Evolutionary conservation across 2,797 vertebrate genomes (phyloP), one percentile per base, ranked within the genome.

Genomic region (Eleutherodactylus coqui): DNA sequence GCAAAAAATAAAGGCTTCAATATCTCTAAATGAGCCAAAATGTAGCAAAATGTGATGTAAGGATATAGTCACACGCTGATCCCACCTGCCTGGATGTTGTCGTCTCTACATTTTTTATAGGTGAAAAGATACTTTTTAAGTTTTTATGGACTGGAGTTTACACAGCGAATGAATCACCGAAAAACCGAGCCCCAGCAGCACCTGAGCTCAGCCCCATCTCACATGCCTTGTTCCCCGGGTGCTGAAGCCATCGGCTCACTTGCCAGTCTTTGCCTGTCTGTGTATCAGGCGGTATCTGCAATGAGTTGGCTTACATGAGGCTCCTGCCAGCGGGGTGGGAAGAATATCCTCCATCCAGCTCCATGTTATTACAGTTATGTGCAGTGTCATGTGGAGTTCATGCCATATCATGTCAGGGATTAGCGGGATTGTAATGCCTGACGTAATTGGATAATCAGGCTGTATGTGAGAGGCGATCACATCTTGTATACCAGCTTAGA

Each of bases 381-480:
- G 2, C 32, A 29, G 32, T 32, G 70, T 47, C 36, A 64, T 38
- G 29, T 45, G 11, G 11, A n/a, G 29, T 27, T 84, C 73, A 36
- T 49, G 38, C 72, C 38, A 29, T 55, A 34, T 64, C 64, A 79
- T 51, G 75, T 69, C 75, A 47, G 51, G 67, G 76, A 85, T 79
- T 85, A 85, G 84, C 19, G 8, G 47, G 38, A 47, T 49, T 21
- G 16, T 21, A 72, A 55, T 72, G 64, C 11, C 49, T 10, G 34
- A 79, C 49, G 43, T 77, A 77, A 84, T 79, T 79, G 84, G 76
- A 60, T 79, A 85, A 85, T 79, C 76, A 73, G 75, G 11, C 36
- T n/a, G 60, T 32, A 53, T 79, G 41, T 8, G n/a, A 9, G 43
- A 79, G 75, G 49, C 49, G 24, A 62, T 32, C 47, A 29, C 62